Evolutionary conservation across 2,888 invertebrate genomes (phyloP), one percentile per base, ranked within the genome.

Genomic region (Melinopterus prodromus): DNA sequence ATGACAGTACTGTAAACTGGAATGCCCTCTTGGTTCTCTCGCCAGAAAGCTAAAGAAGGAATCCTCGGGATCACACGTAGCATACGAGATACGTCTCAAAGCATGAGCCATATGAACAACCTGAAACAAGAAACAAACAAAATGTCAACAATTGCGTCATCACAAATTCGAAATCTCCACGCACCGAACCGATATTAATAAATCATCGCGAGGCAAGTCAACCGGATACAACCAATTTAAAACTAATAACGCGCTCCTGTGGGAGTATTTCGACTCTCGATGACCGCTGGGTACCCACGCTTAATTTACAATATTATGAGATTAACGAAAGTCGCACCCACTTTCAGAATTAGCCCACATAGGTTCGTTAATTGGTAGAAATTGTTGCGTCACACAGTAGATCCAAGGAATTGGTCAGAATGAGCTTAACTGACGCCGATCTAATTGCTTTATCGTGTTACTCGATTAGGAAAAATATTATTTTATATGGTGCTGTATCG

Each of bases 51-150:
- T 95, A 91, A 96, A 96, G 89, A 95, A 93, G 84, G 93, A 92
- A 89, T 93, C 92, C 85, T 93, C 92, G 38, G 95, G 93, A 90
- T 96, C 95, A 93, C 96, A 96, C 86, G 95, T 95, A 86, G 96
- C 95, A 91, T 95, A 96, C 86, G 96, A 95, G 87, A 96, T 95
- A 89, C 96, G 93, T 85, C 95, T 93, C 86, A 96, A 90, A 86
- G 94, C 93, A 91, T 96, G 96, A 86, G 94, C 94, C 96, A 96
- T 96, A 90, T 94, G 93, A 90, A 95, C 94, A 88, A 92, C 92
- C 95, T 95, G 92, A 1, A 91, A 91, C 69, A 69, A 77, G 3
- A 2, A 53, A 53, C 53, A 53, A 53, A 53, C 7, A 53, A 53
- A 53, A 9, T 12, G 12, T 53, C 53, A 53, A 53, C 53, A 9